phyloP scores from a whole-genome alignment of 2,888 invertebrate genomes.

The Scotopteryx bipunctaria region DNA sequence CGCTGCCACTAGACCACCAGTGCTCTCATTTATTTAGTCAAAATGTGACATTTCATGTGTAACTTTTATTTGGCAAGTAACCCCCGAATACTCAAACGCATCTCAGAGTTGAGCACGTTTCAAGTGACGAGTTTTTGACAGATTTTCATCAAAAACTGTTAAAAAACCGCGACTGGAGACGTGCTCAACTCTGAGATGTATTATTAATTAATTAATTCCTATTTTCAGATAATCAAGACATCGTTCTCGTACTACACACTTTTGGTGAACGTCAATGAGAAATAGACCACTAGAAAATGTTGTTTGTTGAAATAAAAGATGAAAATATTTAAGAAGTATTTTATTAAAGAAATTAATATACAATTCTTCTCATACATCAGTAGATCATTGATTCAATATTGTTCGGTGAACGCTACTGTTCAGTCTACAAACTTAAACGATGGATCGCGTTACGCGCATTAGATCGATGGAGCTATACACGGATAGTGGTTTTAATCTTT shows the following conservation, averaged over 20 bases:
- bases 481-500: slow-evolving; percentile 13
- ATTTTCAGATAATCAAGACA: slow-evolving; percentile 74
- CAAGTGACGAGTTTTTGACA: too few species aligned
- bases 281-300: slow-evolving; percentile 34
- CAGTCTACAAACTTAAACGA: slow-evolving; percentile 57
- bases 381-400: slow-evolving; percentile 64
- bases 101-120: too few species aligned
- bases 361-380: slow-evolving; percentile 76
- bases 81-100: too few species aligned
- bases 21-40: too few species aligned
- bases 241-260: slow-evolving; percentile 76
- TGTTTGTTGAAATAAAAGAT: slow-evolving; percentile 27
- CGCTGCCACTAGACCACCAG: too few species aligned
- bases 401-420: slow-evolving; percentile 58
- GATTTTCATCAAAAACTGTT: too few species aligned
- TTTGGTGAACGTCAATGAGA: slow-evolving; percentile 70
- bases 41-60: too few species aligned
- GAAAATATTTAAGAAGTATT: slow-evolving; percentile 66
- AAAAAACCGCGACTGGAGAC: too few species aligned
- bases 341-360: slow-evolving; percentile 83
- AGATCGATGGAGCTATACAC: slow-evolving; percentile 32
- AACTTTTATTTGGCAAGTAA: too few species aligned
- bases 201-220: not conserved
- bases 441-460: slow-evolving; percentile 35
- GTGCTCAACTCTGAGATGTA: not conserved